Base-by-base conservation (phyloP, 2,113 vertebrate species). In the Lepus americanus region DNA sequence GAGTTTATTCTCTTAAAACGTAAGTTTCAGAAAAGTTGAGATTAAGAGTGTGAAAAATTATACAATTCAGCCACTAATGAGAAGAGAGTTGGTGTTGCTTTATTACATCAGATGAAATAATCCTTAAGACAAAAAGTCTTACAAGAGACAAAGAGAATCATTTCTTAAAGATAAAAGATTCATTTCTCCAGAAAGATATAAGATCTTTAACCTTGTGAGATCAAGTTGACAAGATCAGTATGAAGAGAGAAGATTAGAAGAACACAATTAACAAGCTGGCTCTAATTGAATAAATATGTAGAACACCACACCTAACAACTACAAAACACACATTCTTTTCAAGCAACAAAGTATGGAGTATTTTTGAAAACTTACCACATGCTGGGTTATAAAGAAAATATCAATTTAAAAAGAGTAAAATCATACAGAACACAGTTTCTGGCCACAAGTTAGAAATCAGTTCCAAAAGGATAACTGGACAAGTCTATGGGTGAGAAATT, bases 351-450 rank as follows among this genome's bases (percentile, higher is more conserved):
- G 55, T 59, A 49, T 55, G 93, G 23, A 81, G 12, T 89, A 53
- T 70, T 96, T 95, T 95, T 96, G 59, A 95, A 94, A 85, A 80
- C 5, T 89, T 76, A 74, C 39, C 33, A 80, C 81, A 87, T 59
- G 20, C 59, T 83, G 51, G 53, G 81, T 92, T 89, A 82, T 67
- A 95, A 79, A 87, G 55, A 49, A 89, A 89, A 92, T 64, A 36
- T 83, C 64, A 87, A 49, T 76, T 85, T 17, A 76, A 87, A 89
- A 92, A 93, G 74, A 63, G 31, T 94, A 33, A 94, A 95, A 66
- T 87, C 20, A 85, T 81, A 51, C 13, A 81, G 31, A 80, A 36
- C 36, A 74, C 6, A 87, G 63, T 82, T 89, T 78, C 84, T 17
- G 29, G 82, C 73, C 51, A 77, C 73, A 89, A 92, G 4, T 70